Conservation (phyloP, 2,888 invertebrate genomes). For the Pinctada fucata region DNA sequence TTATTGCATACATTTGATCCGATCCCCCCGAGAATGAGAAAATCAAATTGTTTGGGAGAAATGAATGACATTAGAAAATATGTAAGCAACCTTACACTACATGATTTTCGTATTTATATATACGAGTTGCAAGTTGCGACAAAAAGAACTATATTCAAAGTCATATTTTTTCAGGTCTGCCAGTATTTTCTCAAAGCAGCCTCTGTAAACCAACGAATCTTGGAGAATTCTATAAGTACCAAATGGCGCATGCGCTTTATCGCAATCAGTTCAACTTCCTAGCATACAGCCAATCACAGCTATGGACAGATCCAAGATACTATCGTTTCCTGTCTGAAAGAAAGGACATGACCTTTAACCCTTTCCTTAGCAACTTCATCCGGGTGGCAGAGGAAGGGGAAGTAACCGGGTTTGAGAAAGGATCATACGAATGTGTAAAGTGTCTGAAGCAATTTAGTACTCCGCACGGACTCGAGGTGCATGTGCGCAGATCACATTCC, state of each 20-base stretch:
- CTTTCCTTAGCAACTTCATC: constrained; percentile 27
- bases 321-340: constrained; percentile 49
- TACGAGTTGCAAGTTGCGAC: no score
- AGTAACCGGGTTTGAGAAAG: constrained; percentile 35
- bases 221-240: constrained; percentile 61
- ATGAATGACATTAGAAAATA: no score
- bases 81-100: no score
- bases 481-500: constrained; percentile 91
- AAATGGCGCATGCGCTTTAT: constrained; percentile 56
- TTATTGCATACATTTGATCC: no score
- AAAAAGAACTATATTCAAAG: no score
- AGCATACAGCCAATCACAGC: constrained; percentile 48
- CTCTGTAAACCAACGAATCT: constrained; percentile 23
- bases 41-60: no score
- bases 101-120: no score
- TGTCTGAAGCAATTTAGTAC: constrained; percentile 99
- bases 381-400: constrained; percentile 39
- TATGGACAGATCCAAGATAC: constrained; percentile 58
- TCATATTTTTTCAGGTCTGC: no score
- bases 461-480: constrained; percentile 97
- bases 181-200: no score
- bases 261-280: constrained; percentile 52
- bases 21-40: no score
- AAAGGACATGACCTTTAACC: constrained; percentile 16
- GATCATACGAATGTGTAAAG: constrained; percentile 76